Conservation (phyloP, 2,888 invertebrate genomes). For the Helicoverpa assulta region DNA sequence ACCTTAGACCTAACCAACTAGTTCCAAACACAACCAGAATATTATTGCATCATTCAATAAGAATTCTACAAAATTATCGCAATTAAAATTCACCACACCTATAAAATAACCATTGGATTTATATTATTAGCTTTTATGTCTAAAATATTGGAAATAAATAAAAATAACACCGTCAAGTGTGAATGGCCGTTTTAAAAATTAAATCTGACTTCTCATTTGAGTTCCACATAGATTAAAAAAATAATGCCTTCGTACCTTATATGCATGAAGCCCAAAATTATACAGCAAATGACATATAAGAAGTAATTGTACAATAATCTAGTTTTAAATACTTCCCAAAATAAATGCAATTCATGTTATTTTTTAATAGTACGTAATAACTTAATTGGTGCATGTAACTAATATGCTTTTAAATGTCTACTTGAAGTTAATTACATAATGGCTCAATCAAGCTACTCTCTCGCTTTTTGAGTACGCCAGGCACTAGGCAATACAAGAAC, state of each 20-base stretch:
- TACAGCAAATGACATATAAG: neutral
- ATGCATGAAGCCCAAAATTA: neutral
- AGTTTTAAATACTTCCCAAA: neutral
- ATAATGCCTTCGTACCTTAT: no score
- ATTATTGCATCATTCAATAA: slow-evolving; percentile 42
- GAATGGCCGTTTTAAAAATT: slow-evolving; percentile 36
- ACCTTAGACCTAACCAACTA: neutral
- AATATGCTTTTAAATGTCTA: neutral
- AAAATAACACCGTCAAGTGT: slow-evolving; percentile 15
- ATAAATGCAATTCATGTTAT: neutral
- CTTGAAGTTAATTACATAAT: neutral
- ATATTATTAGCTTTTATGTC: slow-evolving; percentile 31
- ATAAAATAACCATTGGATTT: slow-evolving; percentile 24
- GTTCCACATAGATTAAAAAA: neutral
- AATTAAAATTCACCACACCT: slow-evolving; percentile 55
- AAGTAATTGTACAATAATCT: neutral
- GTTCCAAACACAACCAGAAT: slow-evolving; percentile 24
- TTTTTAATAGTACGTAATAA: neutral
- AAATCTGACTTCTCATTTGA: neutral
- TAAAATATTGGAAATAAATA: slow-evolving; percentile 5
- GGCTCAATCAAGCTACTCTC: neutral
- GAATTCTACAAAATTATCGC: slow-evolving; percentile 39
- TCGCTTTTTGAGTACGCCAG: neutral
- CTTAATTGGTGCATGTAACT: neutral
- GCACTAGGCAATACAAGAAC: no score